Evolutionary conservation across 2,888 invertebrate species (phyloP), one percentile per base, ranked within the genome.

Genomic region (Erebia aethiops): DNA sequence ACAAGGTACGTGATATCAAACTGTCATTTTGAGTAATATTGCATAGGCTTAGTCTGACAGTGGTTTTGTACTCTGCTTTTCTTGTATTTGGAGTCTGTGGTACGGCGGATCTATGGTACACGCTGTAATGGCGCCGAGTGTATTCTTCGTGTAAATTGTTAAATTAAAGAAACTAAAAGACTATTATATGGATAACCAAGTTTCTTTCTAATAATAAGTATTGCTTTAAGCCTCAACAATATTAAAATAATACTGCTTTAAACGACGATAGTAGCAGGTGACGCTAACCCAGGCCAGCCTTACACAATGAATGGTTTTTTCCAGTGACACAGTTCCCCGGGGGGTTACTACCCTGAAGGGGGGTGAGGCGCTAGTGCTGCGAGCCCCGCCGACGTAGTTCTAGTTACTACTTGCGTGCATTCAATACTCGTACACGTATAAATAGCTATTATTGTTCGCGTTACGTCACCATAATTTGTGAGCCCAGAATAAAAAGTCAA

Each of bases 321-420:
- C 18, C 84, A 87, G 86, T 16, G 73, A 77, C 41, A 63, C 73
- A 1, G 72, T 87, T 16, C 41, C 75, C 1, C 58, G 79, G 7
- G 81, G 79, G 0, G 70, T 68, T 2, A 56, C 86, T 14, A 79
- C 77, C 1, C 78, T 88, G 2, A 78, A 76, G 58, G 74, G 86
- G 0, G 88, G 88, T 14, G 88, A 89, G 74, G 85, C 85, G 0
- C 41, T 89, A 7, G 79, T 87, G 0, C 71, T 87, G 1, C 75
- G 76, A 13, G 81, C 60, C 2, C 60, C 60, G 5, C 78, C 84
- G 0, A 74, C 79, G 41, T 65, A 66, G 58, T 13, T 11, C 66
- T 8, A 58, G 35, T 58, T 52, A 9, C n/a, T 52, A 16, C n/a
- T 16, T 54, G 16, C 54, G 54, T 10, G 18, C 10, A 18, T 7